phyloP scores from a whole-genome alignment of 2,888 invertebrate genomes.

The Tricholauxania praeusta region DNA sequence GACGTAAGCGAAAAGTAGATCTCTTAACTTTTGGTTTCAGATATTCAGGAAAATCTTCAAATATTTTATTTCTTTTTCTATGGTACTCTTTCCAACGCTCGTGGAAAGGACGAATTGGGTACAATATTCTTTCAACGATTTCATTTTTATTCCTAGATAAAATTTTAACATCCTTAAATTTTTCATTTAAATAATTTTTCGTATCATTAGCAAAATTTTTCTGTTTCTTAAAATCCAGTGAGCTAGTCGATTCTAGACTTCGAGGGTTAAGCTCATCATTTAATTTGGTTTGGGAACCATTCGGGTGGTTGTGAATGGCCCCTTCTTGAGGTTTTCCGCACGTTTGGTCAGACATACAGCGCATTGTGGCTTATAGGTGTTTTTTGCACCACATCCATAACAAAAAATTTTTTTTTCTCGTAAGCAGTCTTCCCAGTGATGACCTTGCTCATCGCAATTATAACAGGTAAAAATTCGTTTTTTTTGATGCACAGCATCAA shows the following conservation, averaged over 20 bases:
- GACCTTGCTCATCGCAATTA: constrained; percentile 18
- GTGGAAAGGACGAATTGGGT: background rate
- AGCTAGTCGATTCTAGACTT: background rate
- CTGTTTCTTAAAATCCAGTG: background rate
- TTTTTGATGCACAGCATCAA: too few relatives aligned
- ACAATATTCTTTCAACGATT: background rate
- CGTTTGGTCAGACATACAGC: constrained; percentile 2
- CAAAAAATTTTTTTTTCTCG: constrained; percentile 25
- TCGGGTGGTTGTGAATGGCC: constrained; percentile 7
- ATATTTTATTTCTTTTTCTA: background rate
- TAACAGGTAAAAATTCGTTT: too few relatives aligned
- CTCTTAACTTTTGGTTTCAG: background rate
- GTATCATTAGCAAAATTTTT: background rate
- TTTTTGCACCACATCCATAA: too few relatives aligned
- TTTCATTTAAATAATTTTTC: background rate
- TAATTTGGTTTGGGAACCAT: constrained; percentile 2
- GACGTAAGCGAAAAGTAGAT: constrained; percentile 4
- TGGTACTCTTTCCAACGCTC: background rate
- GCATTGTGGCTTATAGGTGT: constrained; percentile 33
- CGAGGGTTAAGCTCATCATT: background rate
- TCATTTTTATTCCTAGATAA: background rate
- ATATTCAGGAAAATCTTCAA: background rate
- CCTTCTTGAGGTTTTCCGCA: constrained; percentile 15
- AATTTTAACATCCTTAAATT: background rate
- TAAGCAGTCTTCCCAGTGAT: constrained; percentile 27